These are phyloP conservation scores for Holotrichia oblita DNA, from an alignment of 1,140 invertebrate species.

Conservation along the genomic window DNA sequence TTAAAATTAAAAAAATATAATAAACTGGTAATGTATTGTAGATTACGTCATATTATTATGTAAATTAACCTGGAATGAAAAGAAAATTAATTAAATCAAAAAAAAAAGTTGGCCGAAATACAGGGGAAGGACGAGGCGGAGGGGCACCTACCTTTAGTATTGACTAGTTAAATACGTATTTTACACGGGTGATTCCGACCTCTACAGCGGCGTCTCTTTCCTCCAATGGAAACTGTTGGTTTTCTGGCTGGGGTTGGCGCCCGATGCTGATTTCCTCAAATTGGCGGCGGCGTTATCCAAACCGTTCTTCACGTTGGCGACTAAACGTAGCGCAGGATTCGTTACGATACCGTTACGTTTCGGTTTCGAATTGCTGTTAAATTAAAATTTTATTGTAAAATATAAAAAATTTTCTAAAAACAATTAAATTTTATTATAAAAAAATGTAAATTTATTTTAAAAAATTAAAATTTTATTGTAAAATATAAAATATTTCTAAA, in stretches of 20 bases:
- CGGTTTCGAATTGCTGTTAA: slow-evolving; percentile 69
- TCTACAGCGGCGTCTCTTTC: slow-evolving; percentile 74
- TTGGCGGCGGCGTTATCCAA: slow-evolving; percentile 70
- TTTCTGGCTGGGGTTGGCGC: slow-evolving; percentile 64
- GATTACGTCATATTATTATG: neutral
- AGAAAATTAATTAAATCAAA: slow-evolving; percentile 20
- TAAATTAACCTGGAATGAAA: slow-evolving; percentile 43
- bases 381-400: too few species aligned
- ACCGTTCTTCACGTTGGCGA: slow-evolving; percentile 74
- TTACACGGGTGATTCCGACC: slow-evolving; percentile 20
- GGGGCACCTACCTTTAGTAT: slow-evolving; percentile 53
- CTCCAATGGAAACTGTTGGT: slow-evolving; percentile 78
- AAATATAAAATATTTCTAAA: too few species aligned
- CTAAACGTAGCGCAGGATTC: slow-evolving; percentile 85
- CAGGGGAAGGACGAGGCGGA: neutral
- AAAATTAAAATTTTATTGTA: too few species aligned
- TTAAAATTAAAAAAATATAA: too few species aligned
- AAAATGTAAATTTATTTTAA: too few species aligned
- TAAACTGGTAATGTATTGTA: too few species aligned
- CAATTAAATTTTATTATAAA: too few species aligned
- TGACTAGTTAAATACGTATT: slow-evolving; percentile 55
- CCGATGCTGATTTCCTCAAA: slow-evolving; percentile 62
- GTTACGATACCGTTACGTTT: slow-evolving; percentile 91
- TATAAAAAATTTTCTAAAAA: too few species aligned
- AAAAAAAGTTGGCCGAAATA: neutral